These are phyloP conservation scores for Todiramphus chloris DNA, from an alignment of 2,113 vertebrate species.

Conservation along the genomic window DNA sequence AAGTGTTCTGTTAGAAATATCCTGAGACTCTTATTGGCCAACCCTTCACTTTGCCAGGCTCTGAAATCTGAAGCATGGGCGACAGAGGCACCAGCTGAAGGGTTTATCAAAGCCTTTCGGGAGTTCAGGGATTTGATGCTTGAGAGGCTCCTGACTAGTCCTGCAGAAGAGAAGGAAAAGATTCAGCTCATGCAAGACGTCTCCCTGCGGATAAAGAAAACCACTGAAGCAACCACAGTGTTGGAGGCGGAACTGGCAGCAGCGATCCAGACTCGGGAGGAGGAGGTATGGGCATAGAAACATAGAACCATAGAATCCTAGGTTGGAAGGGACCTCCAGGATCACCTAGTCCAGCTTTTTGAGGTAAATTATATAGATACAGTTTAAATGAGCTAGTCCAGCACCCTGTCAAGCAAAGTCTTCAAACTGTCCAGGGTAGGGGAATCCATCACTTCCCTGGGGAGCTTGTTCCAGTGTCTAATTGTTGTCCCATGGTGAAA, in stretches of 20 bases:
- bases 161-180: slow-evolving; percentile 70
- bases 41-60: slow-evolving; percentile 24
- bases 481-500: too few species aligned
- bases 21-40: slow-evolving; percentile 68
- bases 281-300: slow-evolving; percentile 69
- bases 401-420: too few species aligned
- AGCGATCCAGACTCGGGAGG: slow-evolving; percentile 49
- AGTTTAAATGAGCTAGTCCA: too few species aligned
- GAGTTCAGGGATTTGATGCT: slow-evolving; percentile 73
- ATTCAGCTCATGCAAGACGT: slow-evolving; percentile 45
- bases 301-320: too few species aligned
- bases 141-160: slow-evolving; percentile 75
- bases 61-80: neutral
- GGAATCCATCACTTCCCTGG: too few species aligned
- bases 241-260: slow-evolving; percentile 63
- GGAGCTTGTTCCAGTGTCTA: too few species aligned
- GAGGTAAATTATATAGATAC: too few species aligned
- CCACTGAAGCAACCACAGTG: slow-evolving; percentile 24
- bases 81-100: slow-evolving; percentile 5
- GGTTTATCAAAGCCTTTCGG: slow-evolving; percentile 68
- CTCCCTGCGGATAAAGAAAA: slow-evolving; percentile 21
- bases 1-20: slow-evolving; percentile 6
- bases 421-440: too few species aligned
- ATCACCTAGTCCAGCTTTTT: too few species aligned
- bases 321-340: too few species aligned